Evolutionary conservation across 2,888 invertebrate species (phyloP).

Genomic region (Tortricodes alternella): DNA sequence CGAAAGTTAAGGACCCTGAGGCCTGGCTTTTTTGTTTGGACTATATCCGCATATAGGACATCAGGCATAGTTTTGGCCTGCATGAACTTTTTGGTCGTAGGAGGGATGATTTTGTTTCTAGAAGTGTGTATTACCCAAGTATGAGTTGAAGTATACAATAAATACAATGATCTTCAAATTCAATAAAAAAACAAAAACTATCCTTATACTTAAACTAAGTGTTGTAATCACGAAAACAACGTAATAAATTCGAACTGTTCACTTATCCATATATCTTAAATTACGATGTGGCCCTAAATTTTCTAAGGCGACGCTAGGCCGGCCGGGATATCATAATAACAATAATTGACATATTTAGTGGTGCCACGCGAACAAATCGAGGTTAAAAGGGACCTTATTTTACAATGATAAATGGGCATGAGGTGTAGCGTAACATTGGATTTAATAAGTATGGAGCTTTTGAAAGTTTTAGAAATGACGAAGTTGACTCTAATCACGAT

Average conservation of each 20-base stretch:
- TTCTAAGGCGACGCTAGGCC: slow-evolving; percentile 47
- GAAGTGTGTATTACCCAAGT: too few species aligned
- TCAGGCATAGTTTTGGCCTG: too few species aligned
- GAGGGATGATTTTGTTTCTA: too few species aligned
- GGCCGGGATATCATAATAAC: slow-evolving; percentile 60
- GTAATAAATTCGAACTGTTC: slow-evolving; percentile 26
- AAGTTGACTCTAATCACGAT: too few species aligned
- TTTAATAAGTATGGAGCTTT: slow-evolving; percentile 1
- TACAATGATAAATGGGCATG: slow-evolving; percentile 37
- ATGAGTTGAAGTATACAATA: too few species aligned
- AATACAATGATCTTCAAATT: too few species aligned
- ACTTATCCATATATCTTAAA: slow-evolving; percentile 31
- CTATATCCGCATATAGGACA: too few species aligned
- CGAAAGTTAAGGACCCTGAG: too few species aligned
- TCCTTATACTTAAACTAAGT: not conserved
- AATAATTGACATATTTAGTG: slow-evolving; percentile 72
- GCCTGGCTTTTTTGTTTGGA: too few species aligned
- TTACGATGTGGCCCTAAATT: slow-evolving; percentile 47
- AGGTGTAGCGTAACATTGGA: slow-evolving; percentile 16
- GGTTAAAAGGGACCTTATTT: slow-evolving; percentile 35
- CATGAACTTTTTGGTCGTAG: too few species aligned
- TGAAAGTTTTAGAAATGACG: too few species aligned
- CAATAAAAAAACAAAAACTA: not conserved
- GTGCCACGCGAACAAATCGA: slow-evolving; percentile 55
- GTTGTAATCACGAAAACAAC: slow-evolving; percentile 1